Evolutionary conservation across 2,113 vertebrate species (phyloP).

Genomic region (Tychaedon coryphoeus): DNA sequence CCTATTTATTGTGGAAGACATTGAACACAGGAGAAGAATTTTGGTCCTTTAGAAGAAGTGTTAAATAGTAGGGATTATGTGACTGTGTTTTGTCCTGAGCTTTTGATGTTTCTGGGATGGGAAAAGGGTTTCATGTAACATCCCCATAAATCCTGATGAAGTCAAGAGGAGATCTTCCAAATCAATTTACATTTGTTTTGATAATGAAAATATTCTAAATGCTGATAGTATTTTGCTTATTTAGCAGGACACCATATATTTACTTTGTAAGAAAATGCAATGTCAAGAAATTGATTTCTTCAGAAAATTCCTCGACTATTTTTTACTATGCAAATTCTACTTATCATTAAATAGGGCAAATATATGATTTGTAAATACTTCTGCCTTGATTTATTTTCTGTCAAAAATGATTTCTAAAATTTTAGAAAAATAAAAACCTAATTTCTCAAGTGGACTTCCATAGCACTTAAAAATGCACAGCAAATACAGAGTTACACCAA

Average conservation of each 20-base stretch:
- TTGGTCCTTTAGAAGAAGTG: not conserved
- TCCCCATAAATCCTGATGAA: not conserved
- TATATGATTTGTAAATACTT: not conserved
- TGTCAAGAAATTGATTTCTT: not conserved
- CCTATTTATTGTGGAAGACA: not conserved
- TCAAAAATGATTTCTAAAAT: not conserved
- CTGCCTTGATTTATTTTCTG: not conserved
- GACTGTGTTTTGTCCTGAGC: not conserved
- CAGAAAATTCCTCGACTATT: not conserved
- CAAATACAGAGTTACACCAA: not conserved
- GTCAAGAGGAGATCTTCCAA: not conserved
- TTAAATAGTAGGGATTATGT: not conserved
- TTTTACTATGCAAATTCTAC: not conserved
- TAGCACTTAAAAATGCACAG: not conserved
- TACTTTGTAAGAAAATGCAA: not conserved
- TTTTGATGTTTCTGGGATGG: not conserved
- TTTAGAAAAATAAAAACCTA: not conserved
- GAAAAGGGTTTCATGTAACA: not conserved
- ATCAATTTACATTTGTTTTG: not conserved
- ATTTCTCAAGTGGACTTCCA: not conserved
- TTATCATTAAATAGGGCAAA: not conserved
- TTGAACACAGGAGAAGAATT: not conserved
- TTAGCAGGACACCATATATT: not conserved
- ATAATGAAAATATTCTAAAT: not conserved
- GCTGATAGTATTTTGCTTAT: not conserved